Evolutionary conservation across 1,140 invertebrate genomes (phyloP), one percentile per base, ranked within the genome.

Genomic region (Papilio xuthus): DNA sequence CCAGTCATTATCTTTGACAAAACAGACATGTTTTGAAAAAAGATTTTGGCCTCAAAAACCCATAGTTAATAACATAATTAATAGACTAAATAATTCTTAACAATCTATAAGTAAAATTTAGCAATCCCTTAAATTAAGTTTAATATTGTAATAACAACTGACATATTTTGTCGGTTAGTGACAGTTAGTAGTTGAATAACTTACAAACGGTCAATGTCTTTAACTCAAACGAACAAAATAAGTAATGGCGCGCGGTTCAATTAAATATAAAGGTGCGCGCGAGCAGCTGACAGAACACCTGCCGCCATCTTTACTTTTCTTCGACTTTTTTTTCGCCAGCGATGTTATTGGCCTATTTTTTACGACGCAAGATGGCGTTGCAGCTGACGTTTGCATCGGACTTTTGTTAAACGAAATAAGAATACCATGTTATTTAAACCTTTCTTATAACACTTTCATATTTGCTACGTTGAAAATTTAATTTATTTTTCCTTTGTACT

Each of bases 341-440:
- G 82, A 86, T 86, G 89, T 92, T 91, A 92, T 91, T 93, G 89
- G 91, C 91, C 91, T 93, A 93, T 93, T 93, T 92, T 92, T 93
- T 92, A 92, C 86, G 88, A 86, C 86, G 90, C 90, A 93, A 93
- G 91, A 91, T 93, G 91, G 81, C 79, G 74, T 78, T 83, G 86
- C 91, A 93, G 89, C 91, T 93, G 91, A 92, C 90, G 85, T 84
- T 82, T 82, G 86, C 76, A 83, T 84, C 83, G 81, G 53, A 63
- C 74, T 76, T 80, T 82, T 85, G 78, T 86, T 84, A 79, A 83
- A 85, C 42, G 20, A 20, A 72, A 44, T 26, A 44, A 44, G n/a
- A 44, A 23, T 15, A 72, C 71, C 42, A 72, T 50, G 41, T 44
- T 42, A 72, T 15, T 23, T 26, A 26, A 4, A 47, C 6, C 13